These are phyloP conservation scores for Thera obeliscata DNA, from an alignment of 2,888 invertebrate species.

Conservation along the genomic window DNA sequence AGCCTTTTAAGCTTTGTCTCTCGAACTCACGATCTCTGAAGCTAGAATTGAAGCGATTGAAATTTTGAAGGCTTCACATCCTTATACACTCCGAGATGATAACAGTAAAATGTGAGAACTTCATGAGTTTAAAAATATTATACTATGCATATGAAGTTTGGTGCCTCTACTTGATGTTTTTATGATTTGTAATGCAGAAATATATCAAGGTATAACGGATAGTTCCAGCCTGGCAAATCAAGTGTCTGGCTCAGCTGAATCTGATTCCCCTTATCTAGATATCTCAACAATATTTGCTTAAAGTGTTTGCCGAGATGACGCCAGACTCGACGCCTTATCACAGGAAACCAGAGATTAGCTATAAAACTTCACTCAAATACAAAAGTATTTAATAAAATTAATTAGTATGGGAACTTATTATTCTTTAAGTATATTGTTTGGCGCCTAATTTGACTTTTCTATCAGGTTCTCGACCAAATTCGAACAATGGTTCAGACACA, in stretches of 20 bases:
- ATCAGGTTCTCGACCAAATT: conserved; percentile 18
- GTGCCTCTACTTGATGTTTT: too few relatives aligned
- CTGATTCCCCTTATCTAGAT: conserved; percentile 29
- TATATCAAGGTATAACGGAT: not conserved
- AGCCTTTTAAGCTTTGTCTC: too few relatives aligned
- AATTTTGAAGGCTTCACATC: too few relatives aligned
- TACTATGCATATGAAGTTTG: too few relatives aligned
- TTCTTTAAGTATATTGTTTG: not conserved
- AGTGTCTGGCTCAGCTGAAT: conserved; percentile 30
- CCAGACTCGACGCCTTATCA: conserved; percentile 33
- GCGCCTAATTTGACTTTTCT: conserved; percentile 24
- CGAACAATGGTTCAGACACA: conserved; percentile 29
- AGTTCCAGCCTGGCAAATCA: conserved; percentile 27
- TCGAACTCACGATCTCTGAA: too few relatives aligned
- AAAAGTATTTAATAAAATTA: not conserved
- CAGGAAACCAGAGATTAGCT: conserved; percentile 39
- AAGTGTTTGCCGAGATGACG: conserved; percentile 43
- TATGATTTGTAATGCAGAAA: too few relatives aligned
- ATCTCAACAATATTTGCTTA: conserved; percentile 40
- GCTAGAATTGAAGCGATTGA: too few relatives aligned
- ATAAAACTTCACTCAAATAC: not conserved
- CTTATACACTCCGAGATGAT: too few relatives aligned
- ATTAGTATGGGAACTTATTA: too few relatives aligned
- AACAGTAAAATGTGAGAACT: too few relatives aligned
- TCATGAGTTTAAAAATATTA: too few relatives aligned